A percentile compares a stretch with the other conserved stretches of the same genome.
These are phyloP conservation scores for Tanytarsus gracilentus DNA, from an alignment of 2,888 invertebrate species.

Conservation along the genomic window DNA sequence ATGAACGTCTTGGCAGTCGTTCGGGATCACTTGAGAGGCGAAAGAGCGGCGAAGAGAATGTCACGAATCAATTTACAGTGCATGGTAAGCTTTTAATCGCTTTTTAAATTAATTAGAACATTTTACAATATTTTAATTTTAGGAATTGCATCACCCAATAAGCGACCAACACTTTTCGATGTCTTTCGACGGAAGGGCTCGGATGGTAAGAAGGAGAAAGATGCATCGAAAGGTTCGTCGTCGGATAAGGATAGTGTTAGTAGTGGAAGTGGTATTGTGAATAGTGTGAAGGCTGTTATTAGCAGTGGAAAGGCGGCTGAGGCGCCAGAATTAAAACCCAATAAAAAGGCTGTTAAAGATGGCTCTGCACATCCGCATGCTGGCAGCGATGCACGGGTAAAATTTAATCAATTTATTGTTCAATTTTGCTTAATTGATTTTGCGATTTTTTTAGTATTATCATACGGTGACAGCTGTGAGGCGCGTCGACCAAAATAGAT, in stretches of 20 bases:
- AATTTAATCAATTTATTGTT: neutral
- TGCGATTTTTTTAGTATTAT: constrained; percentile 51
- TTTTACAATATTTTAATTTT: constrained; percentile 29
- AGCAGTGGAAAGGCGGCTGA: constrained; percentile 43
- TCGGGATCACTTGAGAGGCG: constrained; percentile 42
- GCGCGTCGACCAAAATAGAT: constrained; percentile 53
- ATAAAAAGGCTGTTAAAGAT: constrained; percentile 44
- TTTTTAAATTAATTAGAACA: neutral
- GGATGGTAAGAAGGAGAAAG: constrained; percentile 49
- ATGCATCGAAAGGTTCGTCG: constrained; percentile 32
- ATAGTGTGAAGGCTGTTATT: constrained; percentile 75
- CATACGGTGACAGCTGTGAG: constrained; percentile 60
- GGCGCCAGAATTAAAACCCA: constrained; percentile 30
- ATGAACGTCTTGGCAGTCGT: constrained; percentile 40
- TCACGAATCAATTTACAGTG: constrained; percentile 43
- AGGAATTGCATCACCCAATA: constrained; percentile 60
- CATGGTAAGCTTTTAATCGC: constrained; percentile 35
- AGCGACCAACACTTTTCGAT: constrained; percentile 67
- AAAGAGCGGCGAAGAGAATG: constrained; percentile 42
- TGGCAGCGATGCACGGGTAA: constrained; percentile 47
- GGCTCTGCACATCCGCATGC: constrained; percentile 63
- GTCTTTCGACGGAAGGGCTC: constrained; percentile 70
- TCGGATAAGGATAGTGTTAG: constrained; percentile 36
- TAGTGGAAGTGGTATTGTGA: constrained; percentile 52
- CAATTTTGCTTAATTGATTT: neutral